Conservation (phyloP, 2,113 vertebrate genomes). For the Nothoprocta pentlandii region DNA sequence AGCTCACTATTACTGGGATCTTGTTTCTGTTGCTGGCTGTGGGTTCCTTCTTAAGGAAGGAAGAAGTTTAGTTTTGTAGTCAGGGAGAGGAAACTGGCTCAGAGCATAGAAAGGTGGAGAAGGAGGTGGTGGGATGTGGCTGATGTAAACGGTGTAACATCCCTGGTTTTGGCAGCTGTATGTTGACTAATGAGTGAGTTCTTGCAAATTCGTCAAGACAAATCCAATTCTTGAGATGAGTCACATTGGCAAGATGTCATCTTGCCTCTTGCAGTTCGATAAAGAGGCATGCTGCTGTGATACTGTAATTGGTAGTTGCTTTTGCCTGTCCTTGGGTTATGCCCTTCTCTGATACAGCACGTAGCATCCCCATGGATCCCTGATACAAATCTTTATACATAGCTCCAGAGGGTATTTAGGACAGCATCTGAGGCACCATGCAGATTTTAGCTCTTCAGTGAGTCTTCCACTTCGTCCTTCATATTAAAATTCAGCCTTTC, state of each 20-base stretch:
- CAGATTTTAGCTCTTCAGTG: accelerated
- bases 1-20: background rate
- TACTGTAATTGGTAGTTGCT: background rate
- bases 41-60: background rate
- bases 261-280: background rate
- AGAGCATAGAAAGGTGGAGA: background rate
- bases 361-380: background rate
- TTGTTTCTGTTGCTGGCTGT: background rate
- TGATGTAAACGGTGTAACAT: background rate
- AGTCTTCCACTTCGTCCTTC: background rate
- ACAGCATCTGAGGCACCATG: background rate
- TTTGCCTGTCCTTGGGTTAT: background rate
- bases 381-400: background rate
- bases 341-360: background rate
- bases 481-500: background rate
- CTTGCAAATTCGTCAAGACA: background rate
- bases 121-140: background rate
- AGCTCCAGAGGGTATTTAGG: background rate
- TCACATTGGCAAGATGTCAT: background rate
- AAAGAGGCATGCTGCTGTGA: background rate
- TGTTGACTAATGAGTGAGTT: accelerated
- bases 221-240: background rate
- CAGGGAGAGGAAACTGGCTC: accelerated
- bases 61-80: background rate
- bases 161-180: background rate